phyloP scores from a whole-genome alignment of 2,797 vertebrate species.

The Urosaurus nigricauda region DNA sequence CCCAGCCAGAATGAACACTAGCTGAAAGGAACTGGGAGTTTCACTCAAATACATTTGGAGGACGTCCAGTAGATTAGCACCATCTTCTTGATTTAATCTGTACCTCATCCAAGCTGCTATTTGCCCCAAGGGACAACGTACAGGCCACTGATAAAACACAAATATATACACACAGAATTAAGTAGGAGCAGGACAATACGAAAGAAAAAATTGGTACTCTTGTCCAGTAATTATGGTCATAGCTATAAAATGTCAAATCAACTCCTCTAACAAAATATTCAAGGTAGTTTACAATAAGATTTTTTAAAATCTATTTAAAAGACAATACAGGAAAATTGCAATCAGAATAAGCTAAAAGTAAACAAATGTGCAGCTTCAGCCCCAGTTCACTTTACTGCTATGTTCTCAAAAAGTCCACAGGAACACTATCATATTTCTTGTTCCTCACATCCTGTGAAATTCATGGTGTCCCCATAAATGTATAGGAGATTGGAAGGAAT shows the following conservation, averaged over 20 bases:
- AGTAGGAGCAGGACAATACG: neutral
- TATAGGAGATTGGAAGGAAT: too few relatives aligned
- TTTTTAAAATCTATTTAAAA: neutral
- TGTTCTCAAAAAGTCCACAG: neutral
- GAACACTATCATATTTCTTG: neutral
- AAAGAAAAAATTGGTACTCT: neutral
- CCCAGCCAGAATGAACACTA: too few relatives aligned
- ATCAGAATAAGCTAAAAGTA: neutral
- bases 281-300: neutral
- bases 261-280: neutral
- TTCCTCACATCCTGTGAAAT: neutral
- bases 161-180: neutral
- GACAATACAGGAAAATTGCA: neutral
- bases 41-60: too few relatives aligned
- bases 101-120: neutral
- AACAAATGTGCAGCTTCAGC: neutral
- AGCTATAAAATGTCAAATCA: neutral
- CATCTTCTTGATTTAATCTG: too few relatives aligned
- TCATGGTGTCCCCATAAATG: too few relatives aligned
- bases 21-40: too few relatives aligned
- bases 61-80: too few relatives aligned
- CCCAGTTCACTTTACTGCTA: neutral
- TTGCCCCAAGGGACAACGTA: neutral
- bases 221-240: neutral
- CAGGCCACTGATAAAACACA: neutral